These are phyloP conservation scores for Cancer borealis DNA, from an alignment of 2,888 invertebrate genomes.

Conservation along the genomic window DNA sequence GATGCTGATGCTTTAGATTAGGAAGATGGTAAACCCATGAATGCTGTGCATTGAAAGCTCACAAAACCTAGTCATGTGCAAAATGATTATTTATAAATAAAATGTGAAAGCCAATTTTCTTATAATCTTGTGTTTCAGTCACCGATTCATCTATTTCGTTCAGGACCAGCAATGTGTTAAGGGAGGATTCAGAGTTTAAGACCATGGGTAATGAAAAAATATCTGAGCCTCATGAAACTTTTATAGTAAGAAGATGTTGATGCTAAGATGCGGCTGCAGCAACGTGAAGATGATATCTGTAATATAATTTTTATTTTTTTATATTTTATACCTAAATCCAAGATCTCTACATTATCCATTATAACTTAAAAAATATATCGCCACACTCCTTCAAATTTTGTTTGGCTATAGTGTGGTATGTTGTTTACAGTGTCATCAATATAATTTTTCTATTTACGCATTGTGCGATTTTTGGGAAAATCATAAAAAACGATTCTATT, in stretches of 20 bases:
- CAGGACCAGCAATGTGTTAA: too few relatives aligned
- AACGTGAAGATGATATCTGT: background rate
- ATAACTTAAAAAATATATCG: background rate
- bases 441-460: background rate
- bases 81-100: too few relatives aligned
- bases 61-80: too few relatives aligned
- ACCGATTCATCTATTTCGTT: too few relatives aligned
- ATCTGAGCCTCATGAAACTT: background rate
- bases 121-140: too few relatives aligned
- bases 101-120: too few relatives aligned
- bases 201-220: background rate
- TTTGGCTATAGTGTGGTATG: background rate
- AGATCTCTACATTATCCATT: background rate
- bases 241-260: background rate
- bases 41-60: too few relatives aligned
- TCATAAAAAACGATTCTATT: background rate
- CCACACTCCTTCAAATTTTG: background rate
- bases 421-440: background rate
- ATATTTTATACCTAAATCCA: background rate
- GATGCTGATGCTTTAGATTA: too few relatives aligned
- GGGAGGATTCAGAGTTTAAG: too few relatives aligned
- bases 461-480: background rate
- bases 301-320: background rate
- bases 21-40: too few relatives aligned
- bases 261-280: background rate